Base-by-base conservation (phyloP, 2,888 invertebrate species). In the Dolichopus griseipennis region DNA sequence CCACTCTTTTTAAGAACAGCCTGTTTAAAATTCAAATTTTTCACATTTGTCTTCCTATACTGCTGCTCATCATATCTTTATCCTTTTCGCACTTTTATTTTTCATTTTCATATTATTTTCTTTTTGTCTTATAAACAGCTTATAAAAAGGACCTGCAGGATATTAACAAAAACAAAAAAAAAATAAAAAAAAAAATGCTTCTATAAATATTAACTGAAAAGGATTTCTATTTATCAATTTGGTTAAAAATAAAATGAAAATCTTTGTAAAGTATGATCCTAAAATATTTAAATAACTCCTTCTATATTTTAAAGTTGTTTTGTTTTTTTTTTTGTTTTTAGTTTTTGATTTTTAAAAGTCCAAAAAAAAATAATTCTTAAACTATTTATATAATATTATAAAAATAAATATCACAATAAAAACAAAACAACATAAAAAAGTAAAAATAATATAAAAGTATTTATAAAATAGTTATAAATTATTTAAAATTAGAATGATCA, bases 201-300 rank as follows among this genome's bases (percentile, higher is more conserved):
- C 27, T 27, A 37, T 37, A 37, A 5, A 37, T 37, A 37, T 37
- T 18, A n/a, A n/a, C 52, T 12, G 9, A 52, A 52, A 52, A 52
- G 52, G 52, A 52, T 52, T 52, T 52, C 52, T 52, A 52, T 52
- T 52, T 52, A 52, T 52, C 52, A 52, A 12, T 52, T 52, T 18
- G 27, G 27, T 27, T 15, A 52, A 52, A 52, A n/a, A 52, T 1
- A 52, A 52, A 52, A 52, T 52, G 52, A 18, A 52, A 52, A 52
- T 52, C 52, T 15, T 52, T 52, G 52, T 52, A n/a, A 52, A 52
- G 15, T 18, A 52, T 52, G 52, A 52, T 52, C 18, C 52, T 52
- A 52, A 52, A 52, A 52, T 52, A 52, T 52, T 52, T 52, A 52
- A 52, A 52, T 52, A 52, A 52, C 52, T 52, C 52, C 18, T 52